phyloP scores from a whole-genome alignment of 2,113 vertebrate species.

The Otis tarda region DNA sequence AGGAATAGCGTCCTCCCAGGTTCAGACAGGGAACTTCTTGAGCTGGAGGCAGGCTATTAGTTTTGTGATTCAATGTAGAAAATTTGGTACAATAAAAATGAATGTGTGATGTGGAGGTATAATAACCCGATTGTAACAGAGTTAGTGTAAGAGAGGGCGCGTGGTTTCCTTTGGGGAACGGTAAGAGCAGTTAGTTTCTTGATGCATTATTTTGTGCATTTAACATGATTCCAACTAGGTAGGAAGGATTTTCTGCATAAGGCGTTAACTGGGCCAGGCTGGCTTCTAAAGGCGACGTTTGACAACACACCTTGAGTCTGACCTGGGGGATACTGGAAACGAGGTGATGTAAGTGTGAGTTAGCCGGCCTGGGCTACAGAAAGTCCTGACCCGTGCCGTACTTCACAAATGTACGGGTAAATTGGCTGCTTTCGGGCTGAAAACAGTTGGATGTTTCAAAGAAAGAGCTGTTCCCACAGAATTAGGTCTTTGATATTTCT shows the following conservation, averaged over 20 bases:
- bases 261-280: neutral
- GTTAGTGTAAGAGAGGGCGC: neutral
- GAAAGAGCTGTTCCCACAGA: neutral
- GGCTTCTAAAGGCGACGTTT: neutral
- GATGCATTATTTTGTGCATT: neutral
- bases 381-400: neutral
- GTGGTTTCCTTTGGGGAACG: neutral
- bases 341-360: neutral
- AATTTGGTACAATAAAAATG: neutral
- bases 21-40: neutral
- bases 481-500: neutral
- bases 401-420: neutral
- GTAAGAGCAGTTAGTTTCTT: neutral
- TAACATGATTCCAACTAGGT: neutral
- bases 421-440: neutral
- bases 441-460: neutral
- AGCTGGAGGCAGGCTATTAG: neutral
- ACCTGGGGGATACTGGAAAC: neutral
- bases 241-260: neutral
- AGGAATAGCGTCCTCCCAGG: neutral
- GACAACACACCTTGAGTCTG: neutral
- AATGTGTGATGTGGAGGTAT: neutral
- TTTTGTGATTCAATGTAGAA: fast-evolving
- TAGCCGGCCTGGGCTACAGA: neutral
- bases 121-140: neutral